Base-by-base conservation (phyloP, 2,797 vertebrate species). In the Mormyrops boulengeri region DNA sequence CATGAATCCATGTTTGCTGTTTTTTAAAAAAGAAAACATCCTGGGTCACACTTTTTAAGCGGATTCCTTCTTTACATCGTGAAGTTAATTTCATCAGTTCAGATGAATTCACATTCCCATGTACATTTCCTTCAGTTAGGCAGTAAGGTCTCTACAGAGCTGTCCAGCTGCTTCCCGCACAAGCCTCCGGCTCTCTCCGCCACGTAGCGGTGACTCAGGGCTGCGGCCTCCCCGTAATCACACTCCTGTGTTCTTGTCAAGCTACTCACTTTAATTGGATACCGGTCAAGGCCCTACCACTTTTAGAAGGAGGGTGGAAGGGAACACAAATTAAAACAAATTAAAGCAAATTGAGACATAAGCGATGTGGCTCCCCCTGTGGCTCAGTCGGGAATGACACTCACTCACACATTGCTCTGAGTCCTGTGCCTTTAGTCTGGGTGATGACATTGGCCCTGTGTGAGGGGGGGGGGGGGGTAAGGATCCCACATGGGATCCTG, bases 261-360 rank as follows among this genome's bases (percentile, higher is more conserved):
- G 73, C 73, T 41, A 80, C 73, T 80, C 73, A 41, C 73, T 80
- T 80, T 80, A 80, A 80, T 80, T 80, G 73, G 34, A 19, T 44
- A 44, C 38, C 38, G 73, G 73, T 44, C 73, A 80, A 44, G 38
- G 73, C 66, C 73, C 38, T 80, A 80, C 73, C 34, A 80, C 38
- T 41, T 80, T 17, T 41, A 17, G 34, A 44, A 80, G 73, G 73
- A 44, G 38, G 73, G 73, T 41, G 38, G 73, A 80, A 80, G 73
- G 73, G 73, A 80, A 80, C 73, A 44, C 17, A 80, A 80, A 41
- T 80, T 80, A 80, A 44, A 80, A 80, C 73, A 80, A 80, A 80
- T 80, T 19, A 80, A 80, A 44, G 73, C 73, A 80, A 80, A 80
- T 44, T 80, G 73, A 80, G 73, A 80, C 73, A 44, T 80, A n/a